These are phyloP conservation scores for Cosmia pyralina DNA, from an alignment of 2,888 invertebrate genomes.

Conservation along the genomic window DNA sequence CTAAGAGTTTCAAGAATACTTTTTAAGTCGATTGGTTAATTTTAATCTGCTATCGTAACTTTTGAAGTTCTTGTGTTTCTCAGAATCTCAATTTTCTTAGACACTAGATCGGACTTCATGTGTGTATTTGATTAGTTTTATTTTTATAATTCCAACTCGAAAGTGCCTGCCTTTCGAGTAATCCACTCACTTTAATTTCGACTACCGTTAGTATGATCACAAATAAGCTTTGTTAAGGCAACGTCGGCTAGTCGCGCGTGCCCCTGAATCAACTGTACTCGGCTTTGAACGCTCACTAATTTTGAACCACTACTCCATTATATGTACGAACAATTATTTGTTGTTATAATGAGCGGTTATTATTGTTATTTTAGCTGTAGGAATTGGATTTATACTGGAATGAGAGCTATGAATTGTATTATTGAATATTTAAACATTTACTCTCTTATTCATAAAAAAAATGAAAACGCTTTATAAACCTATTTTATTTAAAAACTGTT, in stretches of 20 bases:
- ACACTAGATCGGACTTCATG: too few relatives aligned
- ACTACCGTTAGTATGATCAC: constrained; percentile 64
- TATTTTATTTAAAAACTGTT: too few relatives aligned
- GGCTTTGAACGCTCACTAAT: constrained; percentile 71
- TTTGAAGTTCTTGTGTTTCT: not conserved
- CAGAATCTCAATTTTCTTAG: not conserved
- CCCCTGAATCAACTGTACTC: constrained; percentile 56
- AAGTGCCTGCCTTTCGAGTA: constrained; percentile 23
- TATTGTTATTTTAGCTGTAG: constrained; percentile 11
- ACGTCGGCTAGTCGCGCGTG: constrained; percentile 58
- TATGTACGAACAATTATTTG: constrained; percentile 61
- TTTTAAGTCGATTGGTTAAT: not conserved
- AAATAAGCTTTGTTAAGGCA: constrained; percentile 82
- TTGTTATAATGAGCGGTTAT: constrained; percentile 52
- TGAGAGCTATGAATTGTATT: not conserved
- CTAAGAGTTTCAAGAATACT: constrained; percentile 37
- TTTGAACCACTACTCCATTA: constrained; percentile 57
- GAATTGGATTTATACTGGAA: not conserved
- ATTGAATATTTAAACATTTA: not conserved
- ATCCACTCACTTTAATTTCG: constrained; percentile 43
- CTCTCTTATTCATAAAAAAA: too few relatives aligned
- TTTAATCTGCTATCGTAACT: constrained; percentile 1
- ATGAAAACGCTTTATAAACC: too few relatives aligned
- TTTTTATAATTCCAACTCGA: too few relatives aligned
- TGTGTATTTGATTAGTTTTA: too few relatives aligned